Evolutionary conservation across 2,113 vertebrate species (phyloP).

Genomic region (Alligator mississippiensis): DNA sequence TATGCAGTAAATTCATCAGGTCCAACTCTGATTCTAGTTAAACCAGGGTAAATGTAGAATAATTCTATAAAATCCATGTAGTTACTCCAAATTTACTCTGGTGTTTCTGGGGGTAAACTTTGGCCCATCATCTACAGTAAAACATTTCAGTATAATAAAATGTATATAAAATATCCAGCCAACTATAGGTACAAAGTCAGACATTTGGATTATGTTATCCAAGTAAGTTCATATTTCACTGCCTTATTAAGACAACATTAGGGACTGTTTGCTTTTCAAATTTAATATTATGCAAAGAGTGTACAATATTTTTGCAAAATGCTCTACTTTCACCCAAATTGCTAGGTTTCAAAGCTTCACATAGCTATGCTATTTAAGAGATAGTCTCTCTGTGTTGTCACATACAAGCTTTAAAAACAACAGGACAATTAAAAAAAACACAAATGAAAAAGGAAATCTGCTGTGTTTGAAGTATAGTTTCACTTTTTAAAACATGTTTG

Average conservation of each 20-base stretch:
- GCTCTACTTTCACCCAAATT: neutral
- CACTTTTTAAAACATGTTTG: neutral
- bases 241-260: neutral
- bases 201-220: constrained; percentile 31
- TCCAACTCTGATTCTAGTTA: neutral
- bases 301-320: neutral
- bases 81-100: neutral
- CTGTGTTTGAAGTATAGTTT: neutral
- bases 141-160: neutral
- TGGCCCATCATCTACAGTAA: neutral
- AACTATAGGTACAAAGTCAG: neutral
- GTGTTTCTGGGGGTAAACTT: neutral
- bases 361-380: neutral
- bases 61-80: neutral
- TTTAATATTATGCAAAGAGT: neutral
- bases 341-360: neutral
- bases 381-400: neutral
- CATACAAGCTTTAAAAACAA: neutral
- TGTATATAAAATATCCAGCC: neutral
- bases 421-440: neutral
- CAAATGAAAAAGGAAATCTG: neutral
- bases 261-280: neutral
- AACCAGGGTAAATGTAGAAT: neutral
- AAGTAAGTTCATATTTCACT: neutral
- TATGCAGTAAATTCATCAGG: neutral